phyloP scores from a whole-genome alignment of 2,113 vertebrate genomes.

The Paracanthobrama guichenoti region DNA sequence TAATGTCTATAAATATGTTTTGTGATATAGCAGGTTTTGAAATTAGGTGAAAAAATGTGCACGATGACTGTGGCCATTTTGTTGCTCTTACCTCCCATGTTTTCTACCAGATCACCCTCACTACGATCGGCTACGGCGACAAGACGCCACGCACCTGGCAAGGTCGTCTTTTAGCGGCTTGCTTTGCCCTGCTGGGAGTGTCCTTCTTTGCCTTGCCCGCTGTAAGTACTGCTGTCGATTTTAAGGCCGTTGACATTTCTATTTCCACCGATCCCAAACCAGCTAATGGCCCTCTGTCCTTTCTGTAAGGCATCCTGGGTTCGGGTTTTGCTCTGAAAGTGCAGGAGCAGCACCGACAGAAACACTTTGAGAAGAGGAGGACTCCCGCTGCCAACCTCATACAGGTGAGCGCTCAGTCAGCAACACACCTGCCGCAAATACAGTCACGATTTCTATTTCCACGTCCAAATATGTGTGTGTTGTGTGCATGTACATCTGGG shows the following conservation, averaged over 20 bases:
- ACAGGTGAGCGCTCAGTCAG: constrained; percentile 78
- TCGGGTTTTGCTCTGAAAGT: constrained; percentile 98
- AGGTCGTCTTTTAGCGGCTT: constrained; percentile 89
- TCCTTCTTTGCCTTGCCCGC: constrained; percentile 98
- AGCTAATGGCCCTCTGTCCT: constrained; percentile 4
- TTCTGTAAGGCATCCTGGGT: constrained; percentile 87
- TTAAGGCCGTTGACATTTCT: neutral
- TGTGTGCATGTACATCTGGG: constrained; percentile 35
- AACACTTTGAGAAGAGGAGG: constrained; percentile 97
- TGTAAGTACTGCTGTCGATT: constrained; percentile 74
- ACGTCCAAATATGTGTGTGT: neutral
- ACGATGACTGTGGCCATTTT: neutral
- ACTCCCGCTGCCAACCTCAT: constrained; percentile 95
- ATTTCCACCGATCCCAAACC: constrained; percentile 8
- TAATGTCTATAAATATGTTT: neutral
- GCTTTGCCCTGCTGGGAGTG: constrained; percentile 93
- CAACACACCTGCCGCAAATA: neutral
- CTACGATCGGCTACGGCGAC: constrained; percentile 97
- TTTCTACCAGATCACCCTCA: constrained; percentile 87
- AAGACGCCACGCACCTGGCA: constrained; percentile 96
- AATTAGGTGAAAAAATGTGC: neutral
- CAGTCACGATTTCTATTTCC: neutral
- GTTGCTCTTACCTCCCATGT: neutral
- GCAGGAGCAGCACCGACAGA: constrained; percentile 98
- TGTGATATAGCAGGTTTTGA: neutral